Base-by-base conservation (phyloP, 2,113 vertebrate species). In the Crypturellus undulatus region DNA sequence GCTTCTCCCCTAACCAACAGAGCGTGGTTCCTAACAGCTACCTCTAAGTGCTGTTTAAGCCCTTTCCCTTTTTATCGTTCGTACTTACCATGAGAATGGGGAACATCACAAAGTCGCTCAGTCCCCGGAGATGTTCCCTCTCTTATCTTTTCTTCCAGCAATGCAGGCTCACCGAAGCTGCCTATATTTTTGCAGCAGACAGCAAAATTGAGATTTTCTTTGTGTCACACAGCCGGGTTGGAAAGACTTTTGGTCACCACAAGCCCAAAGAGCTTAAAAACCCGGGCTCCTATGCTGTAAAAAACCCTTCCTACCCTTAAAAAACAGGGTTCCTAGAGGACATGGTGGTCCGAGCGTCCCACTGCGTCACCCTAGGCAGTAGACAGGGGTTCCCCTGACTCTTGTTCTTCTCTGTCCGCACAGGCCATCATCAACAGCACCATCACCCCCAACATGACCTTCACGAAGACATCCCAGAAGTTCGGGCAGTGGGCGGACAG, bases 401-500 rank as follows among this genome's bases (percentile, higher is more conserved):
- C 6, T 21, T 13, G 0, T 25, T 49, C 47, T 70, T 71, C 24
- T 58, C 36, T 67, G 77, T 79, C 63, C 28, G 71, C 72, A 2
- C 94, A 99, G 99, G 99, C 99, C 1, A 99, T 99, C 93, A 99
- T 99, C 97, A 99, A 99, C 97, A 99, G 99, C 97, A 99, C 98
- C 2, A 97, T 99, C 64, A 99, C 99, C 12, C 99, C 99, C 98
- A 99, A 99, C 97, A 99, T 99, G 99, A 99, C 98, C 38, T 99
- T 99, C 96, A 99, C 99, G 2, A 99, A 99, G 96, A 99, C 99
- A 0, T 99, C 99, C 3, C 99, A 99, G 97, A 99, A 99, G 89
- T 99, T 99, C 2, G 99, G 99, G 18, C 99, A 99, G n/a, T 99
- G 99, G 99, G 99, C 99, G 0, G 99, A 99, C 98, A 99, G 99